Evolutionary conservation across 1,140 invertebrate species (phyloP).

Genomic region (Drosophila ananassae): DNA sequence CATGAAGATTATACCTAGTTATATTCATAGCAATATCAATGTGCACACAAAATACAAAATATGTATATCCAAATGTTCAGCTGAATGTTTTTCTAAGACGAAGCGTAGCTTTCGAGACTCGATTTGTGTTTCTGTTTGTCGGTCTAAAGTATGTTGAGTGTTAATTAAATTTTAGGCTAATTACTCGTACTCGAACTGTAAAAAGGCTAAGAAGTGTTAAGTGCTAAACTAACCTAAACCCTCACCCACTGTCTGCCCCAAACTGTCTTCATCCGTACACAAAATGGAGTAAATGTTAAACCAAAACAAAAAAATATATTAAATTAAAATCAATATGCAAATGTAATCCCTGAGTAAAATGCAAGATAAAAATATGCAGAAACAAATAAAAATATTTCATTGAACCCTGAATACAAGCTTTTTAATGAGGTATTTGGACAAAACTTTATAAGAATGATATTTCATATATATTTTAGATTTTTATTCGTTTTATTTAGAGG

Average conservation of each 20-base stretch:
- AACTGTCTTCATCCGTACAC: conserved; percentile 30
- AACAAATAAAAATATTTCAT: conserved; percentile 73
- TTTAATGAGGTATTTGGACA: too few species aligned
- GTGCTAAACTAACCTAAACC: conserved; percentile 35
- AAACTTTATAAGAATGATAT: too few species aligned
- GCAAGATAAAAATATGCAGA: conserved; percentile 49
- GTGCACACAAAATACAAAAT: conserved; percentile 37
- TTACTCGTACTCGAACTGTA: conserved; percentile 32
- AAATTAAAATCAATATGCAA: conserved; percentile 53
- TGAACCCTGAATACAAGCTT: conserved; percentile 56
- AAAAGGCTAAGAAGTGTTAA: conserved; percentile 42
- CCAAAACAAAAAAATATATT: conserved; percentile 37
- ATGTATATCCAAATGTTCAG: conserved; percentile 60
- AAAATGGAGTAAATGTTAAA: conserved; percentile 57
- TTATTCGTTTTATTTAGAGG: conserved; percentile 7
- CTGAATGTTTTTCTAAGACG: conserved; percentile 63
- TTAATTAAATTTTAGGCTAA: conserved; percentile 36
- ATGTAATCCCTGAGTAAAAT: conserved; percentile 53
- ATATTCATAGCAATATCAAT: conserved; percentile 33
- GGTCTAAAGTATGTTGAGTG: conserved; percentile 34
- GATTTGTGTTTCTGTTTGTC: conserved; percentile 34
- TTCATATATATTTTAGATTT: not conserved
- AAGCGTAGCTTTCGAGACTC: conserved; percentile 43
- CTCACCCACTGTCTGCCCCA: conserved; percentile 4
- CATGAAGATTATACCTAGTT: conserved; percentile 24